phyloP scores from a whole-genome alignment of 2,797 vertebrate species.

The Schizopygopsis pylzovi region DNA sequence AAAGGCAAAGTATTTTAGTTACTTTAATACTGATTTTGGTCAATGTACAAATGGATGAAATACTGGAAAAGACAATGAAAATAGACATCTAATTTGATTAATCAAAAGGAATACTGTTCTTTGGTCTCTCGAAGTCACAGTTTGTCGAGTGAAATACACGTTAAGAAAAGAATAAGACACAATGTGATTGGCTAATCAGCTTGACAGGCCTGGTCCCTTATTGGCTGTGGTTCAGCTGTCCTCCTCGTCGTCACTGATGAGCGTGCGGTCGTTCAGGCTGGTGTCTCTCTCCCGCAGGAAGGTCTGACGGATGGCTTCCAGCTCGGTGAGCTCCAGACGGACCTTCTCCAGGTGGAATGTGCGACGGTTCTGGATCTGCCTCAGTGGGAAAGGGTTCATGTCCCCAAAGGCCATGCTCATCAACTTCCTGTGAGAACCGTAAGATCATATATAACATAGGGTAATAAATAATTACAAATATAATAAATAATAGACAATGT shows the following conservation, averaged over 20 bases:
- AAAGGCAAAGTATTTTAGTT: constrained; percentile 7
- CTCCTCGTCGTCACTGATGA: constrained; percentile 96
- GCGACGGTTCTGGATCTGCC: constrained; percentile 93
- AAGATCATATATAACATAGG: neutral
- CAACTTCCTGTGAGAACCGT: constrained; percentile 81
- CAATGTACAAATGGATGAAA: constrained; percentile 64
- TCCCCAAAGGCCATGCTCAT: constrained; percentile 92
- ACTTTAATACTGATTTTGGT: constrained; percentile 64
- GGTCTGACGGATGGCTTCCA: constrained; percentile 95
- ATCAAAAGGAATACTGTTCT: constrained; percentile 36
- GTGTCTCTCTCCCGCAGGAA: constrained; percentile 91
- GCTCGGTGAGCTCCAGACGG: constrained; percentile 92
- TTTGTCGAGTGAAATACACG: constrained; percentile 35
- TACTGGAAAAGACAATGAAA: constrained; percentile 62
- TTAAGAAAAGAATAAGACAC: neutral
- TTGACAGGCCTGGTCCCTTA: neutral
- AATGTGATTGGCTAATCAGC: constrained; percentile 1
- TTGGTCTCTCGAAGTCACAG: constrained; percentile 49
- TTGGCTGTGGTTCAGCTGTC: constrained; percentile 75
- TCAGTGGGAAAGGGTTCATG: constrained; percentile 96
- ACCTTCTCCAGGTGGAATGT: constrained; percentile 95
- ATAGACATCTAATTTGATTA: neutral
- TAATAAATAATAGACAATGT: neutral
- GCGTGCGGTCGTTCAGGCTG: constrained; percentile 83
- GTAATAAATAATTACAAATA: neutral